A percentile compares a stretch with the other conserved stretches of the same genome.
These are phyloP conservation scores for Apodemia duryi DNA, from an alignment of 2,888 invertebrate genomes.

Conservation along the genomic window DNA sequence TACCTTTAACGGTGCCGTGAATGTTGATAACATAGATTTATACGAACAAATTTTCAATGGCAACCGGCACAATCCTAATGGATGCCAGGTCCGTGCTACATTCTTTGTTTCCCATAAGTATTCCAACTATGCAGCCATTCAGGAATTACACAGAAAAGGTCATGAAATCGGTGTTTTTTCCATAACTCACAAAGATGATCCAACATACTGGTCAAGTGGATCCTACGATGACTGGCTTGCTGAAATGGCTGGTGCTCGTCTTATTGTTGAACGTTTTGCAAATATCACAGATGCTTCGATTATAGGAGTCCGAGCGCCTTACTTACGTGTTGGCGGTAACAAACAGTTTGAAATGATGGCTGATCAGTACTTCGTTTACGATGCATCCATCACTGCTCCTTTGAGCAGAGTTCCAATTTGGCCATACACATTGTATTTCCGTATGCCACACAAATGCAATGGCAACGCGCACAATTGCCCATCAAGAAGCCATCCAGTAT, in stretches of 20 bases:
- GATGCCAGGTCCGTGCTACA: slow-evolving; percentile 92
- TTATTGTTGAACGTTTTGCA: slow-evolving; percentile 92
- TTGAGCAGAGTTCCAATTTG: slow-evolving; percentile 94
- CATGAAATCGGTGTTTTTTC: slow-evolving; percentile 96
- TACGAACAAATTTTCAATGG: slow-evolving; percentile 95
- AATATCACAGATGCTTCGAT: slow-evolving; percentile 96
- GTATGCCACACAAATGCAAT: slow-evolving; percentile 97
- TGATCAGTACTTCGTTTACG: slow-evolving; percentile 96
- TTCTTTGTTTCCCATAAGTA: slow-evolving; percentile 96
- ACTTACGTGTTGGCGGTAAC: slow-evolving; percentile 94
- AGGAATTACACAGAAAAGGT: slow-evolving; percentile 92
- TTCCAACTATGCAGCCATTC: slow-evolving; percentile 93
- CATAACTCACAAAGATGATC: slow-evolving; percentile 94
- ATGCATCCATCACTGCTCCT: slow-evolving; percentile 95
- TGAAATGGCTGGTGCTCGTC: slow-evolving; percentile 94
- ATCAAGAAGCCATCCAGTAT: slow-evolving; percentile 92
- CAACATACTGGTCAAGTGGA: slow-evolving; percentile 93
- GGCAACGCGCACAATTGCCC: slow-evolving; percentile 97
- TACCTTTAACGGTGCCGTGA: slow-evolving; percentile 95
- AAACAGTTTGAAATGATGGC: slow-evolving; percentile 98
- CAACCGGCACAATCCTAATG: slow-evolving; percentile 91
- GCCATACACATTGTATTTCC: slow-evolving; percentile 98
- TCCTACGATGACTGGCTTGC: slow-evolving; percentile 95
- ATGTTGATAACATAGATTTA: slow-evolving; percentile 94
- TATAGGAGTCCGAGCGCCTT: slow-evolving; percentile 93